A percentile compares a stretch with the other conserved stretches of the same genome.
Evolutionary conservation across 2,113 vertebrate species (phyloP).

Genomic region (Sebastes schlegelii): DNA sequence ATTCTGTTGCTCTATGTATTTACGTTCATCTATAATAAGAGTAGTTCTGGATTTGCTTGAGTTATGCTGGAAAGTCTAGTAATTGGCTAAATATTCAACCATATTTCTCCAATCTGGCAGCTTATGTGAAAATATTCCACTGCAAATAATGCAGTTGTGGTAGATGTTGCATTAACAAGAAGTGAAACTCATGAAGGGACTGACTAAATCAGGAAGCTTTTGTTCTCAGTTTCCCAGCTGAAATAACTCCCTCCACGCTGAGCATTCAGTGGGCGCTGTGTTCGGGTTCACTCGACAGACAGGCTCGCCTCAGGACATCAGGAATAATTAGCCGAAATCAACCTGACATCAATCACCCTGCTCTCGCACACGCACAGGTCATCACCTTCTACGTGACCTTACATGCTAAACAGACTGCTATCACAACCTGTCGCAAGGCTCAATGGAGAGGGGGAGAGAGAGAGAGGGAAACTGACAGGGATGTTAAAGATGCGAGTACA

Average conservation of each 20-base stretch:
- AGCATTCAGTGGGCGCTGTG: constrained; percentile 37
- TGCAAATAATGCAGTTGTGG: background rate
- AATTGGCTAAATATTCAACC: background rate
- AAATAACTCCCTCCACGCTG: background rate
- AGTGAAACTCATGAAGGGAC: background rate
- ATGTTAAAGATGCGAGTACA: background rate
- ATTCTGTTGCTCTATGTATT: background rate
- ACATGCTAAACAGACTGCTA: constrained; percentile 75
- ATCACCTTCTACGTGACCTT: constrained; percentile 69
- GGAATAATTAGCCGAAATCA: constrained; percentile 75
- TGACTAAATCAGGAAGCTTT: background rate
- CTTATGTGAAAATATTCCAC: background rate
- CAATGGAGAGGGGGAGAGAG: constrained; percentile 23
- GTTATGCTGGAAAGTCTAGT: background rate
- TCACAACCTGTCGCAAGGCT: constrained; percentile 66
- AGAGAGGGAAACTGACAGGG: background rate
- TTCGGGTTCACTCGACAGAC: constrained; percentile 61
- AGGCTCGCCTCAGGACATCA: constrained; percentile 71
- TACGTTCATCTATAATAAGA: background rate
- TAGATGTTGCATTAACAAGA: background rate
- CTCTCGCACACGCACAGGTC: constrained; percentile 57
- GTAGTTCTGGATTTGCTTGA: background rate
- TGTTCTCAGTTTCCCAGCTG: constrained; percentile 18
- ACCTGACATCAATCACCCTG: constrained; percentile 73
- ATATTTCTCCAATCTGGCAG: background rate